Evolutionary conservation across 1,140 invertebrate genomes (phyloP), one percentile per base, ranked within the genome.

Genomic region (Pseudomyrmex cubaensis): DNA sequence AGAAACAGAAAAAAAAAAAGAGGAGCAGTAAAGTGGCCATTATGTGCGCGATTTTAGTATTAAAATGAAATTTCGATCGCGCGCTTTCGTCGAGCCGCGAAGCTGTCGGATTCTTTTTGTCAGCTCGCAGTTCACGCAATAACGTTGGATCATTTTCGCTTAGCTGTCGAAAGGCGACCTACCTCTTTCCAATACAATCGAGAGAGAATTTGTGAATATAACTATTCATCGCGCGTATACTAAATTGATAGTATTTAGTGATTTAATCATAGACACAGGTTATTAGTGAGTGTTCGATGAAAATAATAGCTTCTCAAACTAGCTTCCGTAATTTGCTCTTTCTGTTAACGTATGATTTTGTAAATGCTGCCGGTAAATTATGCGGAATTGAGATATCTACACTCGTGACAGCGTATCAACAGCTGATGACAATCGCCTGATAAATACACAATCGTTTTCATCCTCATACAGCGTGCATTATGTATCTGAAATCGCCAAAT

Each of bases 41-140:
- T 62, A 73, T 66, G 61, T 50, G 20, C 22, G 56, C 52, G 52
- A 63, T 50, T 69, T 80, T 13, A 22, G 35, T 15, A 54, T 46
- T 57, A 62, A 73, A 85, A 85, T 82, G 50, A 54, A 22, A 48
- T 46, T 57, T 61, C 64, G 78, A 85, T 82, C 66, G 77, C 63
- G 62, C 76, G 57, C 66, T 74, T 69, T 76, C 52, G 64, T 82
- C 48, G 63, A 63, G 12, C 50, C n/a, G 48, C 25, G 13, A 77
- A 2, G 46, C 25, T n/a, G 3, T 2, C 48, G 50, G 2, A 10
- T 54, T 22, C 46, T 22, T 17, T 25, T 57, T 44, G n/a, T 52
- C 66, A 17, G 35, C 35, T 35, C 35, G 35, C 35, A 35, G 35
- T 35, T 35, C 35, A 35, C 35, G 35, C 35, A 35, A 35, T 35